Evolutionary conservation across 2,113 vertebrate species (phyloP).

Genomic region (Psephotus haematonotus): DNA sequence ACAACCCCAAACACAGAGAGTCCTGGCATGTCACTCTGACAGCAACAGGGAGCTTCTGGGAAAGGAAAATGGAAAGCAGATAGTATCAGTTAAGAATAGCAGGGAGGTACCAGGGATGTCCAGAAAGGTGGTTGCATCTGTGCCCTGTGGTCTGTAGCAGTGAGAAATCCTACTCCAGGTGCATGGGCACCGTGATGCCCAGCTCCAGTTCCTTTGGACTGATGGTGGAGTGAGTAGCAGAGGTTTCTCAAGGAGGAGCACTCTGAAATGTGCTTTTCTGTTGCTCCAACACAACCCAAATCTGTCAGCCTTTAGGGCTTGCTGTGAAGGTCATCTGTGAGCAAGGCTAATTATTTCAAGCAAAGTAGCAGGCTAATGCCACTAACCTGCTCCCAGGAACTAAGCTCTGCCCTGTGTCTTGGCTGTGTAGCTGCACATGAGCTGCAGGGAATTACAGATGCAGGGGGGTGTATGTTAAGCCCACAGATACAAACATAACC

Average conservation of each 20-base stretch:
- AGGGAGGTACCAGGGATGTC: neutral
- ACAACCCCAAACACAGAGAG: neutral
- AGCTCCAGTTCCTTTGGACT: neutral
- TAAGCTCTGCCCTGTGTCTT: neutral
- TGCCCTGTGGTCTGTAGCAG: accelerated
- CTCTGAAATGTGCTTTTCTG: neutral
- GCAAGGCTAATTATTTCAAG: conserved; percentile 52
- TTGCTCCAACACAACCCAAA: neutral
- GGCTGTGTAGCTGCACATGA: neutral
- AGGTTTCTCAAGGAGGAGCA: neutral
- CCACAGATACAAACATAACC: conserved; percentile 10
- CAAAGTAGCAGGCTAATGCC: conserved; percentile 37
- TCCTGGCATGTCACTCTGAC: neutral
- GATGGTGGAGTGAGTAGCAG: neutral
- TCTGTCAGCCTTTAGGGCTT: conserved; percentile 44
- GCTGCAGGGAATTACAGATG: neutral
- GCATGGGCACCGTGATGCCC: accelerated
- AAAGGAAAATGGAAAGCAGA: conserved; percentile 9
- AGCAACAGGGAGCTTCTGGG: neutral
- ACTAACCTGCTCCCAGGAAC: conserved; percentile 1
- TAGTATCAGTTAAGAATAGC: neutral
- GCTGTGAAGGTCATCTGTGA: conserved; percentile 46
- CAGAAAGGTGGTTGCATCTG: neutral
- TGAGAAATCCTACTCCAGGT: neutral
- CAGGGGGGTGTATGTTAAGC: neutral